Base-by-base conservation (phyloP, 53 echinoderm and acorn worm species). In the Holothuria scabra region DNA sequence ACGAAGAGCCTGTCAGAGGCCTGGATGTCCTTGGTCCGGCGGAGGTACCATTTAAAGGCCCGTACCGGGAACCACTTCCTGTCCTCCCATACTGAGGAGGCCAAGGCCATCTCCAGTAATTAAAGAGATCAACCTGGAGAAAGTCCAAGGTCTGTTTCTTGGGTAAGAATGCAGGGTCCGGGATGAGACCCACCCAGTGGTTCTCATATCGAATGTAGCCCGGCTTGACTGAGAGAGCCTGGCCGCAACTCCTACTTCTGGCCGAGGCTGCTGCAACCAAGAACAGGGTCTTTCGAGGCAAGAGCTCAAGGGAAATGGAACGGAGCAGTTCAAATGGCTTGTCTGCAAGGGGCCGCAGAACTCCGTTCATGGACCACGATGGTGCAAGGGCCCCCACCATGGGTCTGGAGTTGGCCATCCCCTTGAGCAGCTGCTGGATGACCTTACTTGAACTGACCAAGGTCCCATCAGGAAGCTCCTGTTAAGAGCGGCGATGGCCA, bases 111-210 rank as follows among this genome's bases (percentile, higher is more conserved):
- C 41, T 41, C 41, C 7, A 6, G 41, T n/a, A n/a, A n/a, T n/a
- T n/a, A n/a, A n/a, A n/a, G n/a, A n/a, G 6, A 41, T 41, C 0
- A 41, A 41, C 8, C 8, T 13, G 62, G 2, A 61, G 62, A 11
- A 61, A 61, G 23, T 61, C 62, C 26, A 61, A 61, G 26, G 62
- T 61, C 26, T 61, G 9, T 8, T 61, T 61, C 62, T 61, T 61
- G 9, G 62, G 14, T 26, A 61, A 61, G 62, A 61, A 61, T 4
- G 62, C 9, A 8, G 62, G 62, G 8, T 25, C 60, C n/a, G 5
- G 60, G 1, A 61, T 61, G 62, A 61, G 62, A 22, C 62, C 0
- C 6, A 61, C 26, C 23, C 60, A 13, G 4, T 26, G 23, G 26
- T 24, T 24, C 6, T 61, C 62, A 19, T 13, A 61, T 0, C 62